phyloP scores from a whole-genome alignment of 2,797 vertebrate species.

The Aulostomus chinensis region DNA sequence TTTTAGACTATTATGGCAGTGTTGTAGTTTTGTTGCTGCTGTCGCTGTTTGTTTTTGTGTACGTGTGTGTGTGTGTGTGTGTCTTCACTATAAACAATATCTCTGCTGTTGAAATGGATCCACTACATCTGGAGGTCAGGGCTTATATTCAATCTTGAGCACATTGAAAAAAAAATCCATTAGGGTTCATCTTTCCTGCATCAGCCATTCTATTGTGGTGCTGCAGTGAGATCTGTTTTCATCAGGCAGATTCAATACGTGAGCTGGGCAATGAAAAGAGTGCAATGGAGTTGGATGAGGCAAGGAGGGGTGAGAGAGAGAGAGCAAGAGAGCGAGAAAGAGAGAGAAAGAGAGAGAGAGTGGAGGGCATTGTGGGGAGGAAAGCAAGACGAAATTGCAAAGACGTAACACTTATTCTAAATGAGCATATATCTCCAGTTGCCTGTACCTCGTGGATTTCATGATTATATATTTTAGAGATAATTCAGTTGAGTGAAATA shows the following conservation, averaged over 20 bases:
- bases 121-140: constrained; percentile 85
- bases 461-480: constrained; percentile 73
- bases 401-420: constrained; percentile 69
- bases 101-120: constrained; percentile 80
- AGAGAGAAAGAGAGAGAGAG: not conserved
- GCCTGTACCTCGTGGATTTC: constrained; percentile 64
- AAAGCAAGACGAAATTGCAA: constrained; percentile 61
- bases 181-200: constrained; percentile 87
- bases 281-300: constrained; percentile 74
- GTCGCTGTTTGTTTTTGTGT: constrained; percentile 41
- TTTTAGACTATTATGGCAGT: constrained; percentile 33
- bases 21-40: not conserved
- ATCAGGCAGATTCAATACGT: constrained; percentile 85
- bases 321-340: not conserved
- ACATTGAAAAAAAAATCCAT: constrained; percentile 83
- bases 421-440: constrained; percentile 63
- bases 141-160: constrained; percentile 86
- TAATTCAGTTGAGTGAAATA: constrained; percentile 68
- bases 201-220: constrained; percentile 84
- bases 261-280: constrained; percentile 80
- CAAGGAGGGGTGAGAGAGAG: constrained; percentile 51
- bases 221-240: constrained; percentile 86
- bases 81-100: constrained; percentile 78
- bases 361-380: constrained; percentile 29
- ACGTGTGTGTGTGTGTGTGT: constrained; percentile 50